Conservation (phyloP, 1,140 invertebrate species). For the Lethocerus indicus region DNA sequence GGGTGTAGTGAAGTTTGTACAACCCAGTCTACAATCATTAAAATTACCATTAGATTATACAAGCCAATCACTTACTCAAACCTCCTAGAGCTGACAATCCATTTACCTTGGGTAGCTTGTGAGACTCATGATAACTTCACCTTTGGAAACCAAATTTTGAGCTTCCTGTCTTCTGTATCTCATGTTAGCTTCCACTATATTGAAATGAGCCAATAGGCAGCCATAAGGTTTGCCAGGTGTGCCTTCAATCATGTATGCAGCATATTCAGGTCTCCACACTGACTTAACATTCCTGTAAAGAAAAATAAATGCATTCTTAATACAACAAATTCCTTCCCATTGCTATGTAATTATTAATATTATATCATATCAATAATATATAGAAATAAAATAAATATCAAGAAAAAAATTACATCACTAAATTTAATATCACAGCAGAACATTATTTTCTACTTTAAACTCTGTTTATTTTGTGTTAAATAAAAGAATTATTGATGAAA, state of each 20-base stretch:
- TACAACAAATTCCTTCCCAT: background rate
- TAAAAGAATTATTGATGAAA: too few species aligned
- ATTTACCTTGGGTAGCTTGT: slow-evolving; percentile 81
- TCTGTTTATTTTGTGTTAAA: too few species aligned
- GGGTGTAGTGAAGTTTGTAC: slow-evolving; percentile 78
- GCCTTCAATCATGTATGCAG: slow-evolving; percentile 98
- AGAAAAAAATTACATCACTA: background rate
- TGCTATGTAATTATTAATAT: background rate
- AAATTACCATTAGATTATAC: too few species aligned
- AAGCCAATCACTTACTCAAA: too few species aligned
- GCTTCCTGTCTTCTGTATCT: slow-evolving; percentile 74
- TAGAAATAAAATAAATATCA: background rate
- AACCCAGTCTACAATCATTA: slow-evolving; percentile 77
- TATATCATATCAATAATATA: background rate
- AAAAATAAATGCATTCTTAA: background rate
- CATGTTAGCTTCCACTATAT: slow-evolving; percentile 98
- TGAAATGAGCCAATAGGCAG: slow-evolving; percentile 86
- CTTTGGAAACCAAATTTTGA: slow-evolving; percentile 47
- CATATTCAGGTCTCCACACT: slow-evolving; percentile 95
- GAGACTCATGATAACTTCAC: slow-evolving; percentile 76
- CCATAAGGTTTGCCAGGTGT: slow-evolving; percentile 94
- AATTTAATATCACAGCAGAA: too few species aligned
- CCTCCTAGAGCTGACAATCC: background rate
- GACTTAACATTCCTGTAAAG: slow-evolving; percentile 50
- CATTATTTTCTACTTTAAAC: too few species aligned